Base-by-base conservation (phyloP, 2,888 invertebrate species). In the Nemotelus nigrinus region DNA sequence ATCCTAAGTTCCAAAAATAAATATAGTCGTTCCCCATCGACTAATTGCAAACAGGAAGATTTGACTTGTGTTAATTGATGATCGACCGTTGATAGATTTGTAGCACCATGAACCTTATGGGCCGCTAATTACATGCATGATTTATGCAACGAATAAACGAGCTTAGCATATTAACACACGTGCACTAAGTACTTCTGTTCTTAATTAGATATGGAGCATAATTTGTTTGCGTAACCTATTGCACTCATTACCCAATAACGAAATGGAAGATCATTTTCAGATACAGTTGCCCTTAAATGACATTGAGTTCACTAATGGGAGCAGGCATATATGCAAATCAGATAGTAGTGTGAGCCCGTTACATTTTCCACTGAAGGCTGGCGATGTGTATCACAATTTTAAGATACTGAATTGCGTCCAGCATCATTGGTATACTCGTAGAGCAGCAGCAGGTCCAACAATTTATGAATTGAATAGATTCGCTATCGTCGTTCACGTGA, bases 281-380 rank as follows among this genome's bases (percentile, higher is more conserved):
- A 58, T 74, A 48, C 60, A 74, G n/a, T 48, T 74, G 74, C 63
- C 74, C 74, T 74, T 48, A 74, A 43, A 74, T 74, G 74, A 74
- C 74, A 74, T 74, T 74, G 74, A 74, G 74, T 25, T 47, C 50
- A 50, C 41, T 68, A 50, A 45, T 44, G 45, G 4, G 68, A 48
- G 25, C 25, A 25, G 25, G 25, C 25, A 25, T 25, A 25, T 25
- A 25, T 25, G 25, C 25, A 25, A 25, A 25, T 25, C 25, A 25
- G 25, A 25, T 25, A 25, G 25, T 25, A 25, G 25, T 68, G 50
- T 68, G 6, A 39, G 39, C 68, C 39, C 50, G 41, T 48, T 25
- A 50, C 8, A 8, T 50, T 5, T 50, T 50, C 5, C 50, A 5
- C 50, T 8, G 50, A 7, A 5, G 50, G 8, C 50, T 50, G 50